Percentiles rank a stretch among this genome's conserved stretches.
phyloP scores from a whole-genome alignment of 2,113 vertebrate species.

The Probosciger aterrimus region DNA sequence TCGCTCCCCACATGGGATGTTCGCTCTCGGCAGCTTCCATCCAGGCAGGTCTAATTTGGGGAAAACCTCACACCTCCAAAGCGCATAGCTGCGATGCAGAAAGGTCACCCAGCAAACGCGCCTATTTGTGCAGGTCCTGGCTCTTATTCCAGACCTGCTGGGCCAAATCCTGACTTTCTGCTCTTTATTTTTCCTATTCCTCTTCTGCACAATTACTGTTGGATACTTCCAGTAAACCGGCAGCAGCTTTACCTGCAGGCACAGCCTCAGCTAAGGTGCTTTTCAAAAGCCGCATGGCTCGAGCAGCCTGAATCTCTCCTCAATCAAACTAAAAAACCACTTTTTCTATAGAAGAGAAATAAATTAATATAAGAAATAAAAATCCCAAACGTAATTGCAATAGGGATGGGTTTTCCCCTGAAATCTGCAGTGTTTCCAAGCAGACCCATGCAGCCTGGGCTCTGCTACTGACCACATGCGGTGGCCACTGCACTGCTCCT shows the following conservation, averaged over 20 bases:
- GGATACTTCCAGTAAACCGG: not conserved
- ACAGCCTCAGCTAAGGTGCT: not conserved
- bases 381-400: rapidly evolving
- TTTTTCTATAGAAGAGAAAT: not conserved
- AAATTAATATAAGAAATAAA: too few species aligned
- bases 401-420: not conserved
- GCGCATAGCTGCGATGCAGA: not conserved
- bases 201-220: not conserved
- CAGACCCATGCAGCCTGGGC: not conserved
- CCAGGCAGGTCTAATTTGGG: not conserved
- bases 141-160: not conserved
- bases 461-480: rapidly evolving
- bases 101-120: not conserved
- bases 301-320: rapidly evolving
- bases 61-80: slow-evolving; percentile 32
- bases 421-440: not conserved
- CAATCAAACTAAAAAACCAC: not conserved
- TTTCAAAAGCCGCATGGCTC: rapidly evolving
- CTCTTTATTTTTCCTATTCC: not conserved
- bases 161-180: not conserved
- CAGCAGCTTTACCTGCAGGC: not conserved
- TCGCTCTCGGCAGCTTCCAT: not conserved
- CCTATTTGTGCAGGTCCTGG: rapidly evolving
- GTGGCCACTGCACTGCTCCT: rapidly evolving
- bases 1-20: not conserved